These are phyloP conservation scores for Xanthorhoe spadicearia DNA, from an alignment of 2,888 invertebrate species.

Conservation along the genomic window DNA sequence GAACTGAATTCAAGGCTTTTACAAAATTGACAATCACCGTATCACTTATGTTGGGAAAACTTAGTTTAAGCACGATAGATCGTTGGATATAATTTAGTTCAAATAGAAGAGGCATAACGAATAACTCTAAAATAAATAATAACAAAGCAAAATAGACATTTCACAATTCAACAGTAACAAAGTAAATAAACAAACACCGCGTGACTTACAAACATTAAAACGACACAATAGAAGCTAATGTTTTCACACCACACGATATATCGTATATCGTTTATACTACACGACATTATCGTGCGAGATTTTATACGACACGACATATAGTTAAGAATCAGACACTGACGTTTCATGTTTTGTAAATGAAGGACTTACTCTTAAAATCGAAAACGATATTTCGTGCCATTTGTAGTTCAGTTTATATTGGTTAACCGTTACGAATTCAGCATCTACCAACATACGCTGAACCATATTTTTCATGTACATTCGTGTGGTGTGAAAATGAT, in stretches of 20 bases:
- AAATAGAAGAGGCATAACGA: constrained; percentile 16
- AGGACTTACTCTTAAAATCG: too few relatives aligned
- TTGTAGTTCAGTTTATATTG: too few relatives aligned
- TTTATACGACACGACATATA: not conserved
- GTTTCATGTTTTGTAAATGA: too few relatives aligned
- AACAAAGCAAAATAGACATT: constrained; percentile 30
- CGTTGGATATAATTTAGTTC: not conserved
- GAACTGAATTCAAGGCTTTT: not conserved
- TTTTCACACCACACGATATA: not conserved
- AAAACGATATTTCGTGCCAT: too few relatives aligned
- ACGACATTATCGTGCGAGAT: not conserved
- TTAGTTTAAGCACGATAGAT: not conserved
- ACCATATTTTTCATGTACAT: not conserved
- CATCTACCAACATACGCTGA: too few relatives aligned
- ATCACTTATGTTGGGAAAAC: not conserved
- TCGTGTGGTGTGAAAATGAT: not conserved
- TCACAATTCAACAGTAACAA: constrained; percentile 23
- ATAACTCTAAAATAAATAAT: constrained; percentile 23
- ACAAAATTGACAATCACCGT: not conserved
- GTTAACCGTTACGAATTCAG: too few relatives aligned
- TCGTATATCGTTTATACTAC: not conserved
- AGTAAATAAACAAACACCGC: constrained; percentile 4
- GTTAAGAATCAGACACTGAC: too few relatives aligned
- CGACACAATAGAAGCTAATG: constrained; percentile 10
- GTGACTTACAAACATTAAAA: constrained; percentile 12